phyloP scores from a whole-genome alignment of 1,140 invertebrate genomes.

The Drosophila takahashii region DNA sequence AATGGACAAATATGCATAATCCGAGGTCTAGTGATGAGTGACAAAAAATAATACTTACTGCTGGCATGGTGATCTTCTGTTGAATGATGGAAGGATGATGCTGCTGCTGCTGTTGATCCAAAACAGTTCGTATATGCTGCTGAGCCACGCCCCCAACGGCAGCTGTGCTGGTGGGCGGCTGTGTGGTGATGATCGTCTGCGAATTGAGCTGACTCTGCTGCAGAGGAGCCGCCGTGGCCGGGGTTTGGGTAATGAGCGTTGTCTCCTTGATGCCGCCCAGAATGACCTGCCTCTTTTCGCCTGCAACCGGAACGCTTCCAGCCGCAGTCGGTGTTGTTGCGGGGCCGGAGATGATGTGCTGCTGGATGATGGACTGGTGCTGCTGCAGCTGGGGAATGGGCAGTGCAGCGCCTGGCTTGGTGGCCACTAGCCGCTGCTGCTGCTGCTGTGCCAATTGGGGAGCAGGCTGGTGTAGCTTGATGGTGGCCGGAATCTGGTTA shows the following conservation, averaged over 20 bases:
- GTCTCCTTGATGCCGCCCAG: conserved; percentile 75
- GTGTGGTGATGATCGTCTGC: conserved; percentile 80
- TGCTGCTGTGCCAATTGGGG: conserved; percentile 19
- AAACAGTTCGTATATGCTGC: conserved; percentile 57
- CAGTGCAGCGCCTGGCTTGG: conserved; percentile 42
- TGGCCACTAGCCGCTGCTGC: conserved; percentile 39
- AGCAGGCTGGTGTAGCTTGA: conserved; percentile 76
- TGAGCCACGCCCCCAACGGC: conserved; percentile 17
- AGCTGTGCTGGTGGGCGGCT: conserved; percentile 37
- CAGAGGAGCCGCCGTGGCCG: conserved; percentile 46
- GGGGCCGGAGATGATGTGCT: conserved; percentile 77
- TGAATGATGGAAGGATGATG: conserved; percentile 75
- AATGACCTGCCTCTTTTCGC: conserved; percentile 72
- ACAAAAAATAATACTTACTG: conserved; percentile 34
- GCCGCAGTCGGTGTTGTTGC: conserved; percentile 13
- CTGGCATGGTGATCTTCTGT: conserved; percentile 66
- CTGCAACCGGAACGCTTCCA: conserved; percentile 2
- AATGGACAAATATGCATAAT: no score
- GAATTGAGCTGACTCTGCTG: conserved; percentile 79
- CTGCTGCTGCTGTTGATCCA: conserved; percentile 73
- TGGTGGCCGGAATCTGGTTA: conserved; percentile 81
- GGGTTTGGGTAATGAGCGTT: conserved; percentile 74
- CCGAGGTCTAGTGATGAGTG: no score
- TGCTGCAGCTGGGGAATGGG: conserved; percentile 79
- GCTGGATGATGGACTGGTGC: conserved; percentile 83